A percentile compares a stretch with the other conserved stretches of the same genome.
phyloP scores from a whole-genome alignment of 2,797 vertebrate species.

The Meda fulgida region DNA sequence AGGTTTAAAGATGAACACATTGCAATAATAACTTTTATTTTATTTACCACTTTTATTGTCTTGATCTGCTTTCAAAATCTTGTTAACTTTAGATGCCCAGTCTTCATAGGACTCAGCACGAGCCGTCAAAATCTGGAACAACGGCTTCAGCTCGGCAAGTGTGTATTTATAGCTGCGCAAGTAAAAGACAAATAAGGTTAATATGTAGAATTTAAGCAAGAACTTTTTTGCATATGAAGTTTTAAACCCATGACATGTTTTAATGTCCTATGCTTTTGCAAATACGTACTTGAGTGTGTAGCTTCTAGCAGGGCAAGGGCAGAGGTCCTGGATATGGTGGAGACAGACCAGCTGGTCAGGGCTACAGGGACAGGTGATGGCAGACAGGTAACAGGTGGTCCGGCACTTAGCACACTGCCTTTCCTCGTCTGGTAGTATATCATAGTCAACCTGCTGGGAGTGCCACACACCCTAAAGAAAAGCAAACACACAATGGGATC shows the following conservation, averaged over 20 bases:
- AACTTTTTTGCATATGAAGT: background rate
- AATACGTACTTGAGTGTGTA: constrained; percentile 88
- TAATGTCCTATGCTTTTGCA: constrained; percentile 53
- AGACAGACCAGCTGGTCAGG: constrained; percentile 87
- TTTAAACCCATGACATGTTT: constrained; percentile 1
- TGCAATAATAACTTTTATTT: constrained; percentile 42
- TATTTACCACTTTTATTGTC: constrained; percentile 85
- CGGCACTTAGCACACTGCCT: constrained; percentile 93
- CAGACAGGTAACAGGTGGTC: constrained; percentile 98
- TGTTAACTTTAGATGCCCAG: constrained; percentile 86
- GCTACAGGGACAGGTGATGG: constrained; percentile 89
- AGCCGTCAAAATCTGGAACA: constrained; percentile 84
- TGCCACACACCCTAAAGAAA: constrained; percentile 85
- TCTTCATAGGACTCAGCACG: constrained; percentile 90
- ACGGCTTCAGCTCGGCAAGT: constrained; percentile 86
- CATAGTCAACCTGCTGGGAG: constrained; percentile 85
- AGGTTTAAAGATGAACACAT: background rate
- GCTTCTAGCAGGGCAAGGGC: constrained; percentile 83
- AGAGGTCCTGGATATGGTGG: constrained; percentile 87
- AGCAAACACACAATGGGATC: constrained; percentile 33
- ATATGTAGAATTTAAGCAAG: background rate
- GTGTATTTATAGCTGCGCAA: constrained; percentile 87
- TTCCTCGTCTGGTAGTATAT: constrained; percentile 91
- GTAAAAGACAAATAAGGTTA: background rate
- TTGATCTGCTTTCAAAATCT: constrained; percentile 87